Evolutionary conservation across 2,113 vertebrate genomes (phyloP), one percentile per base, ranked within the genome.

Genomic region (Ceyx cyanopectus): DNA sequence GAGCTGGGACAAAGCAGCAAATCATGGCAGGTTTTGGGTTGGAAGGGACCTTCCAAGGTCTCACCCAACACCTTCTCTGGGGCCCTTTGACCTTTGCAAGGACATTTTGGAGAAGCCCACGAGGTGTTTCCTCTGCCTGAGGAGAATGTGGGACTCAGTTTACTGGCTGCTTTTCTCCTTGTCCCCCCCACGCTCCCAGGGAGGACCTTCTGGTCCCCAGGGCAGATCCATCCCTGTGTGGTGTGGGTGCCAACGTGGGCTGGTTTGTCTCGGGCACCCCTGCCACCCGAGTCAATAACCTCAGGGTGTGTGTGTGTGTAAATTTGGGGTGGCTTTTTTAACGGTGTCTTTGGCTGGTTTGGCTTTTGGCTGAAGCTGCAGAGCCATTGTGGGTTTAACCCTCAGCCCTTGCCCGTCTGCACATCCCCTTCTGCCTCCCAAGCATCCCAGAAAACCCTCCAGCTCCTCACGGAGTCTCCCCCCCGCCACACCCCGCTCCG

Each of bases 401-500:
- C 88, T 26, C 10, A 8, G 37, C 37, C 37, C 37, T 37, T 37
- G 37, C 37, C 37, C 37, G 1, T 29, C 23, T 8, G n/a, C 12
- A 45, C 10, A 8, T 50, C 81, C 66, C 46, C 10, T n/a, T 34
- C 46, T 13, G 18, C 57, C 32, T 54, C 53, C 40, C 62, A 62
- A 5, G 12, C 0, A 32, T 7, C 56, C 68, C 54, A 32, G 41
- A 9, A 60, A n/a, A 24, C 7, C 32, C 51, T 32, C 45, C 5
- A 2, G 0, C 21, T 34, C 54, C 87, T 37, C 37, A 9, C 37
- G 37, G 37, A 37, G 37, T 37, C 37, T 37, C 37, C 37, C 37
- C 37, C 37, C 37, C 9, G 37, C 5, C 1, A 1, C 0, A 1
- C 1, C 82, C 10, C 0, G 0, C 32, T 48, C 58, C 0, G 54